Conservation (phyloP, 2,888 invertebrate species). For the Acleris sparsana region DNA sequence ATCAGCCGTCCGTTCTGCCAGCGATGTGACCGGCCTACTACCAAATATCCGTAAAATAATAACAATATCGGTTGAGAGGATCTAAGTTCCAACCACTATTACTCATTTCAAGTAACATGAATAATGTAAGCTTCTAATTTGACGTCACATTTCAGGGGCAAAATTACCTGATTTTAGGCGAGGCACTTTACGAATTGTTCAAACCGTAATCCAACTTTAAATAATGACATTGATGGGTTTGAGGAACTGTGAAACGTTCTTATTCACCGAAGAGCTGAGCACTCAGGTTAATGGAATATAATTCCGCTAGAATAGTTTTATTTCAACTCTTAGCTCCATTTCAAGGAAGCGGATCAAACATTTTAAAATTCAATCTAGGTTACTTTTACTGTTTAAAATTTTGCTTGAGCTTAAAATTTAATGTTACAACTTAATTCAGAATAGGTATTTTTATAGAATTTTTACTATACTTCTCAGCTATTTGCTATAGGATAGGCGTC, state of each 20-base stretch:
- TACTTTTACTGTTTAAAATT: conserved; percentile 4
- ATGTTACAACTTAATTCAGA: background rate
- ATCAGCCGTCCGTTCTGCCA: too few species aligned
- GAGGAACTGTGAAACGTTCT: conserved; percentile 14
- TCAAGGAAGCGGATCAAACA: conserved; percentile 10
- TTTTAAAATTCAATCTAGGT: background rate
- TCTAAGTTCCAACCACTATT: conserved; percentile 4
- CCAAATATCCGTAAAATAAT: too few species aligned
- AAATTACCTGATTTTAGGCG: conserved; percentile 7
- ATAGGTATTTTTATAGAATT: background rate
- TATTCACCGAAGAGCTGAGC: conserved; percentile 13
- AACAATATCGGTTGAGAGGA: background rate
- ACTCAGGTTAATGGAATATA: conserved; percentile 33
- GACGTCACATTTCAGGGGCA: conserved; percentile 3
- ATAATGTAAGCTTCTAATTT: background rate
- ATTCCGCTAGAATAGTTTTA: conserved; percentile 2
- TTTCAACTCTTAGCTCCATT: conserved; percentile 9
- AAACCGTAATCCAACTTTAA: conserved; percentile 14
- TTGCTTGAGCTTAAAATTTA: background rate
- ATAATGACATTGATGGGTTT: conserved; percentile 6
- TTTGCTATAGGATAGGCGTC: too few species aligned
- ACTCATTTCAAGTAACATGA: background rate
- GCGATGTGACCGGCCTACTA: too few species aligned
- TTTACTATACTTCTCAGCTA: too few species aligned
- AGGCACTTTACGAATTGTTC: conserved; percentile 26